These are phyloP conservation scores for Poeciliopsis retropinna DNA, from an alignment of 2,113 vertebrate species.

Conservation along the genomic window DNA sequence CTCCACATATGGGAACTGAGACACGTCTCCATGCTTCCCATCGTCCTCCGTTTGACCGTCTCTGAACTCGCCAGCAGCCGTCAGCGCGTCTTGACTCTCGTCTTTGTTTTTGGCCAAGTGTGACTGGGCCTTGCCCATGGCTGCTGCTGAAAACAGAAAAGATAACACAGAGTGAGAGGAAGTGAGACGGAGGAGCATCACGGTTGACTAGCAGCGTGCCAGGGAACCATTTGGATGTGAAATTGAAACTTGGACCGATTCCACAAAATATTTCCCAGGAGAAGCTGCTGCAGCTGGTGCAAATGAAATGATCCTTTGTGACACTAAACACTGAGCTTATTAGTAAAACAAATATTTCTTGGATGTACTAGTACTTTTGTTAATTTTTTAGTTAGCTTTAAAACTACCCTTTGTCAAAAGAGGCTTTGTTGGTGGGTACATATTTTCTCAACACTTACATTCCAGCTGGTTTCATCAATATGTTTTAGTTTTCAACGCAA, in stretches of 20 bases:
- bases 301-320: not conserved
- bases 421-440: too few relatives aligned
- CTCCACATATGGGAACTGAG: constrained; percentile 97
- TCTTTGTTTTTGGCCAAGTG: constrained; percentile 85
- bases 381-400: too few relatives aligned
- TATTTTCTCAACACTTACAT: too few relatives aligned
- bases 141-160: constrained; percentile 37
- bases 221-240: constrained; percentile 17
- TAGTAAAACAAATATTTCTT: not conserved
- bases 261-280: constrained; percentile 31
- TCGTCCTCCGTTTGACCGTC: constrained; percentile 84
- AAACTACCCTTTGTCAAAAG: too few relatives aligned
- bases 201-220: constrained; percentile 32
- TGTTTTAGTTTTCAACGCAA: too few relatives aligned
- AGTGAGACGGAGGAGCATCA: not conserved
- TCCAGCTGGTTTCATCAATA: too few relatives aligned
- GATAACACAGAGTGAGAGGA: constrained; percentile 3
- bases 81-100: constrained; percentile 78
- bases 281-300: not conserved
- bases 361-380: not conserved
- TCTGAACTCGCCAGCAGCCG: constrained; percentile 74
- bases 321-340: not conserved
- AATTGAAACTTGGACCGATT: constrained; percentile 10
- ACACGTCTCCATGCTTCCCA: constrained; percentile 88
- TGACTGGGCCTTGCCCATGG: constrained; percentile 93